Evolutionary conservation across 2,797 vertebrate genomes (phyloP), one percentile per base, ranked within the genome.

Genomic region (Euthynnus affinis): DNA sequence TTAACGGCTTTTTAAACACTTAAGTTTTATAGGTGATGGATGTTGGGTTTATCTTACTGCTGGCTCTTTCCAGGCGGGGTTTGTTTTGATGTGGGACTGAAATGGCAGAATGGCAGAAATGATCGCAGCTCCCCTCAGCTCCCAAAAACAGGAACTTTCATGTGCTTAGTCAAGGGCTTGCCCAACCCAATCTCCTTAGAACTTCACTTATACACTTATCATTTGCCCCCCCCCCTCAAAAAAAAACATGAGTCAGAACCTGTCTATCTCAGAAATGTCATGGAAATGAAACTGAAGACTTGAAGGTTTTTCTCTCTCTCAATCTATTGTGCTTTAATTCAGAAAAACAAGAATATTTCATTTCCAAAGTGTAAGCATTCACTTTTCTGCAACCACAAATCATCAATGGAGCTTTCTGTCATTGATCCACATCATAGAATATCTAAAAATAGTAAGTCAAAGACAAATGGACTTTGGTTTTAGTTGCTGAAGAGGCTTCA

Each of bases 1-100:
- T 82, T 89, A 91, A 92, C 93, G 76, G 82, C 82, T 90, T 93
- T 93, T 92, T 89, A 91, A 93, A 93, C 85, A 86, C 82, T 91
- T 85, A 75, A 61, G 55, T 78, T 88, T 91, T 82, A 84, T 82
- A 81, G 81, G 67, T 87, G 83, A 90, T 89, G 83, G 79, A 88
- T 87, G 79, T 75, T 56, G 58, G 83, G 23, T 78, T 92, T 92
- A 91, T 94, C 90, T 91, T 74, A 87, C 87, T 84, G 70, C 76
- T 80, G 27, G 59, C 84, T 90, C 81, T 88, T 89, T 87, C 81
- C 81, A 84, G 69, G 67, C 51, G 6, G 42, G 62, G 46, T 74
- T 80, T 17, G 59, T 75, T 52, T 56, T 85, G 63, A 84, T 27
- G 2, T 59, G 46, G 44, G 25, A 51, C 66, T 23, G 74, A 79